A percentile compares a stretch with the other conserved stretches of the same genome.
Conservation (phyloP, 2,888 invertebrate species). For the Congeria kusceri region DNA sequence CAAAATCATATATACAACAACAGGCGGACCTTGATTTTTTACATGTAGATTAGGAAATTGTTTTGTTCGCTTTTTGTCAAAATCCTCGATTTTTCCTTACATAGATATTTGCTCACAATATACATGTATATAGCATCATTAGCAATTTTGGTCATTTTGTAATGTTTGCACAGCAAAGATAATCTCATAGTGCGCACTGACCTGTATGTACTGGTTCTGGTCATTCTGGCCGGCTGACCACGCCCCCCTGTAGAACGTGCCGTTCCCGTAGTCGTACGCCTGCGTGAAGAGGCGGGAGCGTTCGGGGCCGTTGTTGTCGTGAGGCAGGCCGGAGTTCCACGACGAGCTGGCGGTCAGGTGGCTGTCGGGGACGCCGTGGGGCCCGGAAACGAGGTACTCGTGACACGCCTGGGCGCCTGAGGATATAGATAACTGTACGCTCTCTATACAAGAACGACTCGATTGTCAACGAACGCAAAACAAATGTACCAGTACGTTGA, state of each 20-base stretch:
- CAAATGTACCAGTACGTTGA: too few relatives aligned
- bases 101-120: too few relatives aligned
- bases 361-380: constrained; percentile 65
- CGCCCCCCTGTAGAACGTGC: constrained; percentile 67
- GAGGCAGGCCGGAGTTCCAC: constrained; percentile 63
- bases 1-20: too few relatives aligned
- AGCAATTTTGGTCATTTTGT: too few relatives aligned
- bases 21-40: too few relatives aligned
- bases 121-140: too few relatives aligned
- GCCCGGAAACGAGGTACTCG: constrained; percentile 68
- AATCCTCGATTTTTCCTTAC: too few relatives aligned
- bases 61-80: too few relatives aligned
- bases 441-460: too few relatives aligned
- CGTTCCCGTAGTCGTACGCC: constrained; percentile 64
- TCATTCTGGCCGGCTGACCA: constrained; percentile 68
- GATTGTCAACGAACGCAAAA: too few relatives aligned
- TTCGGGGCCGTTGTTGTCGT: constrained; percentile 63
- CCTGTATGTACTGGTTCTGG: constrained; percentile 71
- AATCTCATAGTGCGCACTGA: constrained; percentile 16
- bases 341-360: constrained; percentile 64
- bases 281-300: constrained; percentile 63
- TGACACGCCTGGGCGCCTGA: constrained; percentile 69
- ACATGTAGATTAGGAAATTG: too few relatives aligned
- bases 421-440: not conserved
- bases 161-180: too few relatives aligned